Conservation (phyloP, 2,888 invertebrate genomes). For the Branchipolynoe longqiensis region DNA sequence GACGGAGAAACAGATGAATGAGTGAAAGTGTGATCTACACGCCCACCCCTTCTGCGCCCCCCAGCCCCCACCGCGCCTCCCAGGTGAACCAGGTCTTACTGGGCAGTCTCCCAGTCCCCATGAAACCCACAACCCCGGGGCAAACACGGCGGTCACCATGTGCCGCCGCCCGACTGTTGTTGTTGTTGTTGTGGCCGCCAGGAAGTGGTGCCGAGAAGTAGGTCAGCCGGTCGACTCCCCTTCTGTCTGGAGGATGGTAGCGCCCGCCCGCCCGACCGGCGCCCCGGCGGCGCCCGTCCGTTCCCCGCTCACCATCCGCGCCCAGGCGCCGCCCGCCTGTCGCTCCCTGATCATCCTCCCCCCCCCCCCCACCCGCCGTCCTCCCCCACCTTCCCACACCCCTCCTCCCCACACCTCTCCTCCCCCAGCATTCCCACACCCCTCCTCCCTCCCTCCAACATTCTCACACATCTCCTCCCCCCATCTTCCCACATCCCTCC, state of each 20-base stretch:
- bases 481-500: neutral
- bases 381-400: constrained; percentile 4
- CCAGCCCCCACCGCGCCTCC: neutral
- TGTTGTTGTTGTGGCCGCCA: constrained; percentile 12
- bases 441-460: neutral
- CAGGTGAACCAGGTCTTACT: neutral
- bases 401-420: neutral
- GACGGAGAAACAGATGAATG: too few relatives aligned
- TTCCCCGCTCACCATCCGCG: too few relatives aligned
- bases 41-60: neutral
- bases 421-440: constrained; percentile 20
- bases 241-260: constrained; percentile 15
- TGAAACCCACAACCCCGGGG: neutral
- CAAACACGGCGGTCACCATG: too few relatives aligned
- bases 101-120: neutral
- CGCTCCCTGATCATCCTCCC: neutral
- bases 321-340: too few relatives aligned
- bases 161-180: too few relatives aligned
- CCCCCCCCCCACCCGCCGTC: neutral
- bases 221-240: constrained; percentile 5
- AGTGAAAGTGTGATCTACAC: too few relatives aligned
- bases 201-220: constrained; percentile 31
- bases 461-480: neutral
- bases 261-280: too few relatives aligned
- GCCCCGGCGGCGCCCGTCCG: too few relatives aligned